Base-by-base conservation (phyloP, 1,140 invertebrate species). In the Drosophila biarmipes region DNA sequence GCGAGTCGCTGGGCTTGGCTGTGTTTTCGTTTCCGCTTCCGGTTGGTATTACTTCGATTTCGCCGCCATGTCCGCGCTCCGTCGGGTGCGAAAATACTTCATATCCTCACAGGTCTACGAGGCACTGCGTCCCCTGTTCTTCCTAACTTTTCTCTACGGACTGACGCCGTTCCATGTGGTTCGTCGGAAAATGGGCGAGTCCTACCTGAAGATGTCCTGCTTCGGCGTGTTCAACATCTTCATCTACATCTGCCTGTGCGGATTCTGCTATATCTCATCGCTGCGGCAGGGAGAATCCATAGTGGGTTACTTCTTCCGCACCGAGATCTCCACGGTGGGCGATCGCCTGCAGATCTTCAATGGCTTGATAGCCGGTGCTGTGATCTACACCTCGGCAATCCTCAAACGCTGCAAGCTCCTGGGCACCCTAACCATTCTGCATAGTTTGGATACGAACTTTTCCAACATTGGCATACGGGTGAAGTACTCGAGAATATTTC, bases 71-170 rank as follows among this genome's bases (percentile, higher is more conserved):
- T 80, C 72, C 17, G 61, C 84, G 21, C 31, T 89, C 29, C 76
- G 72, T 53, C 72, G 84, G 10, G 84, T 89, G 38, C 84, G 84
- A 38, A 89, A 84, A 64, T 89, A 89, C 55, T 89, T 89, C 34
- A 89, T 89, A 61, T 89, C 90, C 8, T 67, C 89, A 45, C 81
- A 86, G 56, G 91, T 86, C 45, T 90, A 90, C 46, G 84, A 91
- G 56, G 78, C 90, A 34, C 71, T 91, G 49, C 80, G 89, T 54
- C 84, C 90, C 0, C 37, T 91, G 0, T 86, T 91, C 24, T 89
- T 90, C 6, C 53, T 86, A 5, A 90, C 90, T 3, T 90, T 82
- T n/a, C 42, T 90, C 0, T 80, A 78, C 27, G 90, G 90, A 0
- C 27, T 91, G 2, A 90, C 90, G 15, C 79, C 90, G 0, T 91